Conservation (phyloP, 2,888 invertebrate genomes). For the Drosophila imparisetae region DNA sequence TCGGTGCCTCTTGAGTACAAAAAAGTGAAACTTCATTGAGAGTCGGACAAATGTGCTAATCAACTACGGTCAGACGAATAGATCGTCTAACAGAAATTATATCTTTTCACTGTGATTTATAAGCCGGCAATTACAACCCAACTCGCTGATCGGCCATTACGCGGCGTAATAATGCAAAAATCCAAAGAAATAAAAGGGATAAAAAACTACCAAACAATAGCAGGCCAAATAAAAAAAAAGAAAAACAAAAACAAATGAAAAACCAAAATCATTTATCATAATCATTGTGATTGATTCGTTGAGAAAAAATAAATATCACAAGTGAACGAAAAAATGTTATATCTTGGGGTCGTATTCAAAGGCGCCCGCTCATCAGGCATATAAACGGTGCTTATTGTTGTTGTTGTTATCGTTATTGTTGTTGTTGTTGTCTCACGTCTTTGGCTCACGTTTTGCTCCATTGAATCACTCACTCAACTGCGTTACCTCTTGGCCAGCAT, state of each 20-base stretch:
- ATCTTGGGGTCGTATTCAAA: slow-evolving; percentile 62
- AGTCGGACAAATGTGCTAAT: slow-evolving; percentile 73
- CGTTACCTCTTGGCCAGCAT: slow-evolving; percentile 61
- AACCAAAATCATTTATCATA: slow-evolving; percentile 82
- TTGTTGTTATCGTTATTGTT: slow-evolving; percentile 23
- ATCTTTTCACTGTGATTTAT: slow-evolving; percentile 77
- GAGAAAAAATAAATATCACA: slow-evolving; percentile 74
- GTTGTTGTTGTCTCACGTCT: slow-evolving; percentile 73
- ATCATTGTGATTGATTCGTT: slow-evolving; percentile 83
- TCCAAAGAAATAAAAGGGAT: slow-evolving; percentile 17
- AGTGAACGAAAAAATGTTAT: slow-evolving; percentile 59
- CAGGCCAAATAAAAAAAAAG: slow-evolving; percentile 26
- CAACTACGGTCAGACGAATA: slow-evolving; percentile 48
- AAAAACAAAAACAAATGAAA: slow-evolving; percentile 72
- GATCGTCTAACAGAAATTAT: slow-evolving; percentile 73
- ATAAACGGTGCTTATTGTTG: slow-evolving; percentile 68
- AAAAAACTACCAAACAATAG: slow-evolving; percentile 55
- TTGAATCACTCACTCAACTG: slow-evolving; percentile 68
- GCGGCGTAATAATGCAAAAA: slow-evolving; percentile 74
- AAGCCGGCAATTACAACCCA: slow-evolving; percentile 72
- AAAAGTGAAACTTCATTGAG: slow-evolving; percentile 69
- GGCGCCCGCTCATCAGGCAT: slow-evolving; percentile 79
- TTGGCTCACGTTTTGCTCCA: slow-evolving; percentile 76
- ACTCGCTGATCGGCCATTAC: slow-evolving; percentile 73
- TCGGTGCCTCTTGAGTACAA: not conserved